These are phyloP conservation scores for Harpagifer antarcticus DNA, from an alignment of 2,797 vertebrate species.

Conservation along the genomic window DNA sequence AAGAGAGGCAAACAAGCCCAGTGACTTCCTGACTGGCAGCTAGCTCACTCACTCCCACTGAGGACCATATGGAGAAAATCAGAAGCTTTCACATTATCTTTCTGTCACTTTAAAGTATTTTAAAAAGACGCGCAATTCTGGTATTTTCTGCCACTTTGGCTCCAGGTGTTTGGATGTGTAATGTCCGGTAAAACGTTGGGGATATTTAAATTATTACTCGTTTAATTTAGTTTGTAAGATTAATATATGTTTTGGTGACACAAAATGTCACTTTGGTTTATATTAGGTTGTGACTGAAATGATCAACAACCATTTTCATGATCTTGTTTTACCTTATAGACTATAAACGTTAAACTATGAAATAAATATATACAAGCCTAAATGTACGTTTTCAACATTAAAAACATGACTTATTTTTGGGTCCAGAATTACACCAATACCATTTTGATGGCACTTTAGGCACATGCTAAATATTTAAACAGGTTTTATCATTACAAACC, in stretches of 20 bases:
- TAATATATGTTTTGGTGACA: not conserved
- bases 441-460: not conserved
- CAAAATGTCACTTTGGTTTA: not conserved
- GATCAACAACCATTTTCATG: not conserved
- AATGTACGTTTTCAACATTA: not conserved
- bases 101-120: not conserved
- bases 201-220: not conserved
- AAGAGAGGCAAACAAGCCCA: slow-evolving; percentile 19
- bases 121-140: not conserved
- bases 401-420: not conserved
- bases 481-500: not conserved
- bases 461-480: not conserved
- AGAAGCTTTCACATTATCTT: not conserved
- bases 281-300: not conserved
- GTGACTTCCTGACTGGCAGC: not conserved
- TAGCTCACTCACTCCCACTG: slow-evolving; percentile 5
- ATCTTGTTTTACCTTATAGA: not conserved
- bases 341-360: not conserved
- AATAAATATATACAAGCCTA: not conserved
- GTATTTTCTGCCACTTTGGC: not conserved
- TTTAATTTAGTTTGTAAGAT: not conserved
- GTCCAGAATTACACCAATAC: not conserved
- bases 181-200: not conserved
- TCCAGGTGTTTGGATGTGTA: not conserved
- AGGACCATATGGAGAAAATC: not conserved